Conservation (phyloP, 2,888 invertebrate genomes). For the Alloscopus bannaensis region DNA sequence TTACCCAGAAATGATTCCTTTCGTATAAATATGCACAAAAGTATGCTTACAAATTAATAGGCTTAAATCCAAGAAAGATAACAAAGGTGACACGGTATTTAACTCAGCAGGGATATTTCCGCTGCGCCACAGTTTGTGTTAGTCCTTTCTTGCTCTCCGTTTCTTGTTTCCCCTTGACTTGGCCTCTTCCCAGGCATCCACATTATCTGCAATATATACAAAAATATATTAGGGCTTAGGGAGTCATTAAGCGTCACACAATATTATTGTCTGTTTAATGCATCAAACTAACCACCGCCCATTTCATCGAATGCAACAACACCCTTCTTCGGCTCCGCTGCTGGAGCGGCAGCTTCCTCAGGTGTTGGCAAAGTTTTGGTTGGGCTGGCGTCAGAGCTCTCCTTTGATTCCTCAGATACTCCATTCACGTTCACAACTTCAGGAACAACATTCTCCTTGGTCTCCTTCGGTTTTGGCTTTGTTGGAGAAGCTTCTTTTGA, state of each 20-base stretch:
- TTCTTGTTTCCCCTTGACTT: slow-evolving; percentile 77
- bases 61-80: neutral
- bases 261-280: neutral
- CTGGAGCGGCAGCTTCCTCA: slow-evolving; percentile 32
- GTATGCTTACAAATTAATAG: neutral
- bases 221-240: neutral
- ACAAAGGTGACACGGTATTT: slow-evolving; percentile 7
- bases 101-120: neutral
- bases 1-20: neutral
- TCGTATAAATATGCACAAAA: neutral
- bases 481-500: slow-evolving; percentile 49
- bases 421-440: slow-evolving; percentile 71
- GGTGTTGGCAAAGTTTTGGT: slow-evolving; percentile 41
- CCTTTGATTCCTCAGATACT: slow-evolving; percentile 66
- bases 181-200: slow-evolving; percentile 86
- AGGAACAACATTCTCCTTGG: slow-evolving; percentile 73
- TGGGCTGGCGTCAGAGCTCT: slow-evolving; percentile 38
- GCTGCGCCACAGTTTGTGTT: slow-evolving; percentile 14
- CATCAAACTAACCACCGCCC: slow-evolving; percentile 75
- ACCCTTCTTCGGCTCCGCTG: slow-evolving; percentile 68
- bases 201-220: slow-evolving; percentile 6
- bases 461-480: slow-evolving; percentile 52
- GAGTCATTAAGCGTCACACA: neutral
- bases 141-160: slow-evolving; percentile 69
- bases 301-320: slow-evolving; percentile 80